Conservation (phyloP, 2,888 invertebrate genomes). For the Strigamia transsilvanica region DNA sequence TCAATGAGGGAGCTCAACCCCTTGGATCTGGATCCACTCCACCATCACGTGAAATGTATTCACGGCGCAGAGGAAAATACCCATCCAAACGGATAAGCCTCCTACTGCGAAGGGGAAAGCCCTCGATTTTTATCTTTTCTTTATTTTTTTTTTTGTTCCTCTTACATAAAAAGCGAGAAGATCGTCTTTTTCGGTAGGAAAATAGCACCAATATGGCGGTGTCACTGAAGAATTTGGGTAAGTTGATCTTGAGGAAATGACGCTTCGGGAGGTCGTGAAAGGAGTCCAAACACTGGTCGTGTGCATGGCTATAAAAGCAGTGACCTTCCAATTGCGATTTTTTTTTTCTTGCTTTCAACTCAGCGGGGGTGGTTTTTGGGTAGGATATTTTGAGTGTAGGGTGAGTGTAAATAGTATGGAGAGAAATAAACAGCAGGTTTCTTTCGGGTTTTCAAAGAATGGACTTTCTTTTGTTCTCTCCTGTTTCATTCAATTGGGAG, state of each 20-base stretch:
- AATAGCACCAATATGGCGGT: constrained; percentile 40
- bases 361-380: constrained; percentile 35
- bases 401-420: background rate
- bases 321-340: constrained; percentile 23
- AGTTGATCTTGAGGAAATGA: constrained; percentile 35
- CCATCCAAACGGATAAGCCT: constrained; percentile 22
- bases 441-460: background rate
- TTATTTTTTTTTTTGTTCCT: background rate
- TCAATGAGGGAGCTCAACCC: constrained; percentile 51
- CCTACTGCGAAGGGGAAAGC: constrained; percentile 42
- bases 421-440: background rate
- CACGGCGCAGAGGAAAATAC: constrained; percentile 28
- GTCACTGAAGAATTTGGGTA: constrained; percentile 38
- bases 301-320: constrained; percentile 8
- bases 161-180: background rate
- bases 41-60: constrained; percentile 9
- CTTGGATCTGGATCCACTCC: constrained; percentile 33
- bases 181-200: background rate
- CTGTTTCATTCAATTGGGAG: background rate
- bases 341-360: constrained; percentile 2
- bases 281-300: constrained; percentile 4
- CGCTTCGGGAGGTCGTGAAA: background rate
- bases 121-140: background rate
- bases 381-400: background rate
- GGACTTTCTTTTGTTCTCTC: constrained; percentile 11